A percentile compares a stretch with the other conserved stretches of the same genome.
These are phyloP conservation scores for Herpetotheres cachinnans DNA, from an alignment of 2,113 vertebrate genomes.

Conservation along the genomic window DNA sequence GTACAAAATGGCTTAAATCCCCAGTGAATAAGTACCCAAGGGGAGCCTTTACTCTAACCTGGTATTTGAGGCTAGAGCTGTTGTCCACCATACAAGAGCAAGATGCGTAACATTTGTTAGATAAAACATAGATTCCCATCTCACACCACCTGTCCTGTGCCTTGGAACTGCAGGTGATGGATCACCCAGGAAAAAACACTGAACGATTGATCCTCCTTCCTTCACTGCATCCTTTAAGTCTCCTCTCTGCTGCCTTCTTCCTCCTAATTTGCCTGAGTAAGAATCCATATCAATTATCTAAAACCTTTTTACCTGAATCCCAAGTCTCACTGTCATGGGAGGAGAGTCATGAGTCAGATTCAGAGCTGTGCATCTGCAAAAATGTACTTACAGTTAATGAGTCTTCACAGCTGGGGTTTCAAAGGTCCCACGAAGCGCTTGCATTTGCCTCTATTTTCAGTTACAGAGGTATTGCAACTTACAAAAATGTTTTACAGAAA, in stretches of 20 bases:
- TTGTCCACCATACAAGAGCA: background rate
- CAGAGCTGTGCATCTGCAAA: conserved; percentile 29
- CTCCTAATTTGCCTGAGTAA: background rate
- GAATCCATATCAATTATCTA: conserved; percentile 14
- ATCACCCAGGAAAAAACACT: background rate
- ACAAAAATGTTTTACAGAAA: conserved; percentile 18
- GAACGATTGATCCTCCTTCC: background rate
- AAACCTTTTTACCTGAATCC: conserved; percentile 41
- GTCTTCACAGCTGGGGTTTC: conserved; percentile 51
- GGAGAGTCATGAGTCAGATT: conserved; percentile 36
- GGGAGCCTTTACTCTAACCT: background rate
- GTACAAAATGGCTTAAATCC: background rate
- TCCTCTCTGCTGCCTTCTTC: background rate
- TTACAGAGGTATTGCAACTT: conserved; percentile 28
- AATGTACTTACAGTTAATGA: conserved; percentile 54
- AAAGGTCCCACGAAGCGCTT: background rate
- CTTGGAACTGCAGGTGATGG: background rate
- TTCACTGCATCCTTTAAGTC: background rate
- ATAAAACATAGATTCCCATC: background rate
- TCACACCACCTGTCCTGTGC: background rate
- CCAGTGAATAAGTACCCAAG: background rate
- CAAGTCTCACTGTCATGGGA: background rate
- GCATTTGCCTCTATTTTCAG: conserved; percentile 38
- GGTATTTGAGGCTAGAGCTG: background rate
- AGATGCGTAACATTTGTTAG: background rate